A percentile compares a stretch with the other conserved stretches of the same genome.
These are phyloP conservation scores for Entelurus aequoreus DNA, from an alignment of 2,113 vertebrate genomes.

Conservation along the genomic window DNA sequence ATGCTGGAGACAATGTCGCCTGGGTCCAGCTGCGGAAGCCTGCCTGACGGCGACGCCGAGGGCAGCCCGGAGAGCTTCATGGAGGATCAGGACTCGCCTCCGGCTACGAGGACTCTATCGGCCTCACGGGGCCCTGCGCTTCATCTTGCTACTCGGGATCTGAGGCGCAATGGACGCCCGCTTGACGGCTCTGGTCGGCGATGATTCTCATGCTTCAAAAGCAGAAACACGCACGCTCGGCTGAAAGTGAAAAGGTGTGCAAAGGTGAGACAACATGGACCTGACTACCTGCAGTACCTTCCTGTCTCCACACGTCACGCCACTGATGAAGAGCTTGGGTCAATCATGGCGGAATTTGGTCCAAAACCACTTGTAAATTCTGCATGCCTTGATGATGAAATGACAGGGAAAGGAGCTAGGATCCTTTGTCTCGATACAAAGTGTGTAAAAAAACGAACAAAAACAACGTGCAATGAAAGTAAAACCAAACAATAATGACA, in stretches of 20 bases:
- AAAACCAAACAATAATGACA: conserved; percentile 32
- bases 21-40: conserved; percentile 89
- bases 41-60: conserved; percentile 84
- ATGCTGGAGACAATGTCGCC: conserved; percentile 87
- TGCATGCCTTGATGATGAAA: conserved; percentile 57
- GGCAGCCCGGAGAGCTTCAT: conserved; percentile 90
- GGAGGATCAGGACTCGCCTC: conserved; percentile 76
- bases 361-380: conserved; percentile 63
- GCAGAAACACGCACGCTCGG: conserved; percentile 18
- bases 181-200: conserved; percentile 79
- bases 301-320: conserved; percentile 16
- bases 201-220: conserved; percentile 72
- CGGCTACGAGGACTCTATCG: conserved; percentile 65
- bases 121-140: conserved; percentile 65
- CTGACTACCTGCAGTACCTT: background rate
- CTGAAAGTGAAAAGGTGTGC: conserved; percentile 7
- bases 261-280: conserved; percentile 26
- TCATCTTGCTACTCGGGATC: conserved; percentile 62
- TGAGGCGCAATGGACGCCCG: conserved; percentile 80
- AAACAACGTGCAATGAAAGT: conserved; percentile 6
- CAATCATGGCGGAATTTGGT: conserved; percentile 26
- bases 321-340: conserved; percentile 13
- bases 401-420: background rate
- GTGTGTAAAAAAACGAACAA: background rate
- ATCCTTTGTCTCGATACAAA: background rate